Conservation (phyloP, 1,140 invertebrate genomes). For the Drosophila subpulchrella region DNA sequence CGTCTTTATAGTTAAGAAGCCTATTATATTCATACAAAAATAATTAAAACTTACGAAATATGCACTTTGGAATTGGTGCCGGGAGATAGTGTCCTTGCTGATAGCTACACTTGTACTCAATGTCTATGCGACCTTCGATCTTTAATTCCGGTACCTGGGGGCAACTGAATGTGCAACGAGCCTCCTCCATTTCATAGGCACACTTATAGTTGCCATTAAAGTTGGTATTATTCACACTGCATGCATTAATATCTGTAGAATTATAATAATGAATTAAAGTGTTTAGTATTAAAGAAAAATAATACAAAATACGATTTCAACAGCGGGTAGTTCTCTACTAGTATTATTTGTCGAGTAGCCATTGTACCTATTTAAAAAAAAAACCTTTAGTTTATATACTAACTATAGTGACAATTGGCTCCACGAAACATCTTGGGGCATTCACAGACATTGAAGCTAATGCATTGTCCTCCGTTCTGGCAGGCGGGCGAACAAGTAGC, state of each 20-base stretch:
- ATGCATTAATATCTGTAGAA: slow-evolving; percentile 51
- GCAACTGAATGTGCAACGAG: slow-evolving; percentile 89
- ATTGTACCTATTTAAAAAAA: no score
- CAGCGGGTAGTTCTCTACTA: no score
- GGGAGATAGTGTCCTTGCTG: slow-evolving; percentile 89
- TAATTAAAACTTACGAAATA: slow-evolving; percentile 86
- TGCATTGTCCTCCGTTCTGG: slow-evolving; percentile 90
- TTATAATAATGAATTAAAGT: not conserved
- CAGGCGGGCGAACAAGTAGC: slow-evolving; percentile 91
- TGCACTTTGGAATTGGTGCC: slow-evolving; percentile 90
- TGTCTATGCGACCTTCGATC: slow-evolving; percentile 81
- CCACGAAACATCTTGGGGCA: slow-evolving; percentile 90
- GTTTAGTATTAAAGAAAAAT: not conserved
- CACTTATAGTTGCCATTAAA: slow-evolving; percentile 92
- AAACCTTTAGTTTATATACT: slow-evolving; percentile 70
- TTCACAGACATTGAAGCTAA: slow-evolving; percentile 90
- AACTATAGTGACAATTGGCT: slow-evolving; percentile 91
- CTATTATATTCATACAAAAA: no score
- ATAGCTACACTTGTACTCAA: slow-evolving; percentile 89
- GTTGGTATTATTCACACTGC: slow-evolving; percentile 70
- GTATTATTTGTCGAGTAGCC: no score
- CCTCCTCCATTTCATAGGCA: slow-evolving; percentile 86
- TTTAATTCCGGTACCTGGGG: slow-evolving; percentile 86
- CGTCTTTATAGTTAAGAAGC: no score
- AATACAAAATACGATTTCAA: not conserved